Base-by-base conservation (phyloP, 2,797 vertebrate genomes). In the Aulostomus chinensis region DNA sequence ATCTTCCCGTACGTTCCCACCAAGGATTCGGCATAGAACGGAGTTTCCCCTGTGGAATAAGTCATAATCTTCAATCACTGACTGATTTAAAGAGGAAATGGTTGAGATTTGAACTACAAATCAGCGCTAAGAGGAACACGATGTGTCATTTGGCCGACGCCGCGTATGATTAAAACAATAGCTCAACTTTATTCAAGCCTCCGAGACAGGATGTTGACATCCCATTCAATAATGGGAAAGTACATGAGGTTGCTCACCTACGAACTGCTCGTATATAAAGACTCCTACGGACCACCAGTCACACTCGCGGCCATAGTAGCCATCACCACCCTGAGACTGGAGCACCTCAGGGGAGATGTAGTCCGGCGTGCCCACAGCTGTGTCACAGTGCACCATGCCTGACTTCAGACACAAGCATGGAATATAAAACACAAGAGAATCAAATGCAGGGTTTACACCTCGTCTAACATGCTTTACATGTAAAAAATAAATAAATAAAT, bases 221-320 rank as follows among this genome's bases (percentile, higher is more conserved):
- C n/a, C n/a, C n/a, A n/a, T n/a, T n/a, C n/a, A n/a, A n/a, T n/a
- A n/a, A n/a, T n/a, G n/a, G n/a, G n/a, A n/a, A 6, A 21, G 20
- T 11, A 2, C 10, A 10, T 1, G 30, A 25, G 13, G 13, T 24
- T 17, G 94, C 97, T 95, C 82, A 98, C 97, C 96, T 41, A 96
- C 94, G 11, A 99, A 78, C 86, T 99, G 89, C 84, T 99, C 97
- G 65, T 91, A 99, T 18, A 99, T 91, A 78, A 98, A 94, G 75
- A 99, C 95, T 13, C 97, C 97, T 1, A 99, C 96, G 21, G 97
- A 95, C 97, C 97, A 99, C 97, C 97, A 99, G 89, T 99, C 97
- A 49, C 97, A 99, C 63, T 99, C 96, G 18, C 93, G 90, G 14
- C 97, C 97, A 2, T 99, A 99, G 58, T 90, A 92, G 28, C 94